These are phyloP conservation scores for Mormyrus iriodes DNA, from an alignment of 2,113 vertebrate species.

Conservation along the genomic window DNA sequence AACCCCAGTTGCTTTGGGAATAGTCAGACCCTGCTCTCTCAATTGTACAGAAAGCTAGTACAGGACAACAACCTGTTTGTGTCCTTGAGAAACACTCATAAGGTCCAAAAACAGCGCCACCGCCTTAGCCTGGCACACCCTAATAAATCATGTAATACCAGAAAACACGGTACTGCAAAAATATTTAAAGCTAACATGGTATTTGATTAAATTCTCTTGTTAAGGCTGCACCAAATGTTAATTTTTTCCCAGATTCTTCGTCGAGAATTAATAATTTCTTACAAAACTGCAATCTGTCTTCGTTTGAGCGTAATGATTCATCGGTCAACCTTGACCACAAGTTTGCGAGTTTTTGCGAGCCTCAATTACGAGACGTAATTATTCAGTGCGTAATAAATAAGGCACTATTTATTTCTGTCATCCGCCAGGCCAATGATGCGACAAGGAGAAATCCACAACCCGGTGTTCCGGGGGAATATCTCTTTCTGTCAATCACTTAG, in stretches of 20 bases:
- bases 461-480: background rate
- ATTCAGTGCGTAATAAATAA: constrained; percentile 10
- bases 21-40: background rate
- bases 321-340: background rate
- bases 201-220: background rate
- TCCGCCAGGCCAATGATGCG: background rate
- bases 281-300: constrained; percentile 12
- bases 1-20: background rate
- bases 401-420: constrained; percentile 16
- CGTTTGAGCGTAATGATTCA: background rate
- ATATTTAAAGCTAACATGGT: background rate
- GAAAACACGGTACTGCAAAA: background rate
- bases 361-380: constrained; percentile 18
- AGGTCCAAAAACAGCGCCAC: background rate
- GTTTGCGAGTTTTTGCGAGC: constrained; percentile 19
- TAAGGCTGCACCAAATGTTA: background rate
- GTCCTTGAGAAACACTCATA: background rate
- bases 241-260: background rate
- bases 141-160: background rate
- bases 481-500: background rate
- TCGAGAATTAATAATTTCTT: background rate
- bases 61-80: background rate
- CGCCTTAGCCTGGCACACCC: background rate
- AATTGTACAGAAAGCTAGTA: background rate
- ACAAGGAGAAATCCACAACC: background rate